Base-by-base conservation (phyloP, 2,113 vertebrate species). In the Ifrita kowaldi region DNA sequence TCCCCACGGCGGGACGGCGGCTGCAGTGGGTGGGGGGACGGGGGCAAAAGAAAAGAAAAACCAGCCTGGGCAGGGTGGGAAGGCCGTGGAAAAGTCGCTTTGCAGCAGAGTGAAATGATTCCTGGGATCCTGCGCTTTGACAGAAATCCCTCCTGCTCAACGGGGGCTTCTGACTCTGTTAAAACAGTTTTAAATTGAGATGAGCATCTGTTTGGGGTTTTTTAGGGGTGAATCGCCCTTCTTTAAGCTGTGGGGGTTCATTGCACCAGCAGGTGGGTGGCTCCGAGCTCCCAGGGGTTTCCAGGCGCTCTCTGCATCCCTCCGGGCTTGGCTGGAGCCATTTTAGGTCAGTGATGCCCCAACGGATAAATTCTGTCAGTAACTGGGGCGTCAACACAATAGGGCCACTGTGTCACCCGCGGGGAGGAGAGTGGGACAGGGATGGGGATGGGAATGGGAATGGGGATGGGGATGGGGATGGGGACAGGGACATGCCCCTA, bases 11-110 rank as follows among this genome's bases (percentile, higher is more conserved):
- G 4, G 86, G 46, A 50, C 11, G 21, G 35, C 4, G 9, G 77
- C 41, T 2, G 6, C 33, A 7, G 42, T 0, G 5, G 16, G 9
- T 2, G 9, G n/a, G 21, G 26, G n/a, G 6, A 28, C 1, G 17
- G 16, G 6, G 7, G 47, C 11, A 14, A 42, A 35, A 44, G 18
- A 2, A 8, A 74, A 56, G 50, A 50, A 16, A 57, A 35, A 2
- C 4, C 2, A 2, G 49, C 12, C 26, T 10, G 35, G 16, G 13
- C 12, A 5, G 55, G 11, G 12, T 12, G 67, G 37, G 47, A 55
- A 56, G 3, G 23, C 4, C 37, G 10, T 12, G 22, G 14, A 69
- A 83, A 83, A 63, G 53, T 6, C 0, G 3, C 18, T 47, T 47
- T 22, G 17, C 64, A 17, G 44, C 3, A 3, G 20, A 8, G 26